Conservation (phyloP, 2,888 invertebrate species). For the Pandemis heparana region DNA sequence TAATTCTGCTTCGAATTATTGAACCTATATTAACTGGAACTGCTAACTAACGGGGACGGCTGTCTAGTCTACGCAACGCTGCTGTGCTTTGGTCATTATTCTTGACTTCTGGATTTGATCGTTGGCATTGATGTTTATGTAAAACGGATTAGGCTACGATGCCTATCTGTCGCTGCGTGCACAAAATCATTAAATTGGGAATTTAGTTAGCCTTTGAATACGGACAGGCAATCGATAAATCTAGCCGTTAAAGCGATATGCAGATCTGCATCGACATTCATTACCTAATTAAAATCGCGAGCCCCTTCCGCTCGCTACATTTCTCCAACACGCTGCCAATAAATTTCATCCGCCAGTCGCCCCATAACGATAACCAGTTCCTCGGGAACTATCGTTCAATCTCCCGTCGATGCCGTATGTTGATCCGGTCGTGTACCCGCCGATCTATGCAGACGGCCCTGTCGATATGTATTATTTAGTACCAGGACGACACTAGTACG, state of each 20-base stretch:
- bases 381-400: conserved; percentile 86
- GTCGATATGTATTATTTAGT: conserved; percentile 85
- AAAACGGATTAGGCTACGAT: conserved; percentile 35
- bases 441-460: conserved; percentile 81
- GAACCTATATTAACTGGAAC: conserved; percentile 13
- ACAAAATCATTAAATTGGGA: conserved; percentile 63
- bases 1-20: conserved; percentile 11
- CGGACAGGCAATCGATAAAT: conserved; percentile 80
- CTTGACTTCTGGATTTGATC: conserved; percentile 22
- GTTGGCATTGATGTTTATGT: conserved; percentile 39
- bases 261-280: conserved; percentile 86
- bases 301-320: conserved; percentile 86
- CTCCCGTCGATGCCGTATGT: conserved; percentile 85
- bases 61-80: conserved; percentile 14
- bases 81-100: conserved; percentile 22
- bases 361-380: conserved; percentile 86
- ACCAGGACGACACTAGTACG: conserved; percentile 74
- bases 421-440: conserved; percentile 85
- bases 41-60: conserved; percentile 12
- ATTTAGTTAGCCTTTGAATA: conserved; percentile 73
- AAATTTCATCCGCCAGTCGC: conserved; percentile 85
- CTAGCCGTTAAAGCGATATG: conserved; percentile 83
- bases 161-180: conserved; percentile 53
- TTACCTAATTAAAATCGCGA: conserved; percentile 86
- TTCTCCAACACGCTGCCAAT: conserved; percentile 85